Evolutionary conservation across 2,888 invertebrate genomes (phyloP), one percentile per base, ranked within the genome.

Genomic region (Epiblema foenella): DNA sequence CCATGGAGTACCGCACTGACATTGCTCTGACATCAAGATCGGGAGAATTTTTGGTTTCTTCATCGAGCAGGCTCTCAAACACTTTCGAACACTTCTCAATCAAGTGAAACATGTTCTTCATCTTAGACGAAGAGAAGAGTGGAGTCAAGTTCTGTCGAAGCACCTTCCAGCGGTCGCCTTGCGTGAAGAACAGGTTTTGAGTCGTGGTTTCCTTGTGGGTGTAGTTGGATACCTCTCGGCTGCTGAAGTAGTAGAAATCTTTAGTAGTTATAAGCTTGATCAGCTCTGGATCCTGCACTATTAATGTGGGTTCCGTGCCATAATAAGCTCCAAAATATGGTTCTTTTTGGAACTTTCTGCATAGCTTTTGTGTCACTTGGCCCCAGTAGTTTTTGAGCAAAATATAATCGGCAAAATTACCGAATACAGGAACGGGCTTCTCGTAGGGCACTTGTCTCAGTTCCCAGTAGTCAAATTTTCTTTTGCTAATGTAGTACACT

Each of bases 21-120:
- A 72, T 69, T 3, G 62, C 54, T 63, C 73, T 74, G 3, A 74
- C 65, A 17, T 76, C 73, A 15, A 74, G 57, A 9, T 69, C 66
- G 49, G 73, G 7, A 3, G 51, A 73, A 11, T 67, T 73, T 20
- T 73, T 76, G 49, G 54, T 17, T 62, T 66, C 63, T 15, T 75
- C 56, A 1, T 65, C 66, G n/a, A 77, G 49, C 20, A 76, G 9
- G 0, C 73, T 54, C 37, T 77, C 77, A 9, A 79, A 76, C 0
- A 18, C 51, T 8, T 71, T 57, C 5, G 73, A 51, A 59, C 78
- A 78, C 56, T 77, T 74, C 15, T 77, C 75, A 20, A 81, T 77
- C n/a, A 80, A 64, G 58, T 74, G 72, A 60, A 79, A 81, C 79
- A 81, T 81, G 33, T 72, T 76, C 65, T 73, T 76, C 74, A 75